A percentile compares a stretch with the other conserved stretches of the same genome.
These are phyloP conservation scores for Siniperca knerii DNA, from an alignment of 2,113 vertebrate species.

Conservation along the genomic window DNA sequence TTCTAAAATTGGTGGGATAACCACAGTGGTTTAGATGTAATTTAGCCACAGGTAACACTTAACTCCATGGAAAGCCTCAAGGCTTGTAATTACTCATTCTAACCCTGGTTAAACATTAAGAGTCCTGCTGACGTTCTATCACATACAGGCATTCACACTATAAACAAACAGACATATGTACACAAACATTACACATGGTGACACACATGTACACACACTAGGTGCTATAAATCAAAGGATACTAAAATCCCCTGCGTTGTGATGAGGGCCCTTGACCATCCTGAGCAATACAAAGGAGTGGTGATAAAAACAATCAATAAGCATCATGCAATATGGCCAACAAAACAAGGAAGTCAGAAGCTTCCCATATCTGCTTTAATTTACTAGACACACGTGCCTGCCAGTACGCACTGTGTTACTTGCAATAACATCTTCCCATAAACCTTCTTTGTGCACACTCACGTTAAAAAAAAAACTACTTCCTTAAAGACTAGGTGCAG, in stretches of 20 bases:
- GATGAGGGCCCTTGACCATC: neutral
- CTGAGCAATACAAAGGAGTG: slow-evolving; percentile 4
- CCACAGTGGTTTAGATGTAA: slow-evolving; percentile 40
- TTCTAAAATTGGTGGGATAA: slow-evolving; percentile 52
- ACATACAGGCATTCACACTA: slow-evolving; percentile 6
- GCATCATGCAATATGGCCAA: slow-evolving; percentile 1
- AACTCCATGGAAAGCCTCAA: slow-evolving; percentile 30
- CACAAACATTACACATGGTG: neutral
- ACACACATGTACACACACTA: neutral
- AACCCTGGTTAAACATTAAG: slow-evolving; percentile 65
- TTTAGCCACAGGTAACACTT: slow-evolving; percentile 65
- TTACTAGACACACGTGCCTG: slow-evolving; percentile 48
- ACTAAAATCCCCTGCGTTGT: neutral
- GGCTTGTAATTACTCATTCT: slow-evolving; percentile 59
- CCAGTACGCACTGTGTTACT: slow-evolving; percentile 5
- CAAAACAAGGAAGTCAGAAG: slow-evolving; percentile 45
- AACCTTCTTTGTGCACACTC: slow-evolving; percentile 48
- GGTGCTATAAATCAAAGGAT: neutral
- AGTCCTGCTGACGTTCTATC: slow-evolving; percentile 29
- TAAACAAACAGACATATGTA: slow-evolving; percentile 14
- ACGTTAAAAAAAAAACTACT: neutral
- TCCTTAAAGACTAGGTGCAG: slow-evolving; percentile 29
- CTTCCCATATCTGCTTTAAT: slow-evolving; percentile 51
- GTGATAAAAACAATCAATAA: slow-evolving; percentile 8
- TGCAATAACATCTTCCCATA: slow-evolving; percentile 29